These are phyloP conservation scores for Callyntrura sp. DNA, from an alignment of 2,888 invertebrate species.

Conservation along the genomic window DNA sequence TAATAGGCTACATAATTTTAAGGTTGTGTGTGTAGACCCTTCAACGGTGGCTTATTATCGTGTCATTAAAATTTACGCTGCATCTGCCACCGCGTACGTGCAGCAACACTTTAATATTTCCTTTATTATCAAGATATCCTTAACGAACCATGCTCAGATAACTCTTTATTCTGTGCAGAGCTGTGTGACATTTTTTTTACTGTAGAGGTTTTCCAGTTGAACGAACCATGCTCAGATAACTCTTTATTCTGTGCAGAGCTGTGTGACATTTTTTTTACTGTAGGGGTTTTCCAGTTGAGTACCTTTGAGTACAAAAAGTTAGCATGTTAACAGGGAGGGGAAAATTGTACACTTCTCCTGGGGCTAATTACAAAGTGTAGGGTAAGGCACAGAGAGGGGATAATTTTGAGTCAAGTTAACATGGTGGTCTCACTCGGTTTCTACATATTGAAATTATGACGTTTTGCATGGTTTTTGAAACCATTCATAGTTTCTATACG, in stretches of 20 bases:
- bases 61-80: no score
- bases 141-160: no score
- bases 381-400: background rate
- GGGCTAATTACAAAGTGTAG: conserved; percentile 42
- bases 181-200: background rate
- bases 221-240: no score
- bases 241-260: conserved; percentile 21
- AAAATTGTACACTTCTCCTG: background rate
- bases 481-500: no score
- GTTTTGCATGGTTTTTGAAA: conserved; percentile 23
- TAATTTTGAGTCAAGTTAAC: conserved; percentile 3
- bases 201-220: background rate
- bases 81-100: no score
- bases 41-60: background rate
- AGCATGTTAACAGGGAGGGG: background rate
- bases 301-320: background rate
- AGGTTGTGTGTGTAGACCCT: no score
- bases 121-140: background rate
- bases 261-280: conserved; percentile 29
- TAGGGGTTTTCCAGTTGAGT: background rate
- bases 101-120: no score
- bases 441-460: conserved; percentile 21
- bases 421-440: conserved; percentile 49
- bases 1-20: no score
- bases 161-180: background rate